These are phyloP conservation scores for Mesembrinibis cayennensis DNA, from an alignment of 2,113 vertebrate species.

Conservation along the genomic window DNA sequence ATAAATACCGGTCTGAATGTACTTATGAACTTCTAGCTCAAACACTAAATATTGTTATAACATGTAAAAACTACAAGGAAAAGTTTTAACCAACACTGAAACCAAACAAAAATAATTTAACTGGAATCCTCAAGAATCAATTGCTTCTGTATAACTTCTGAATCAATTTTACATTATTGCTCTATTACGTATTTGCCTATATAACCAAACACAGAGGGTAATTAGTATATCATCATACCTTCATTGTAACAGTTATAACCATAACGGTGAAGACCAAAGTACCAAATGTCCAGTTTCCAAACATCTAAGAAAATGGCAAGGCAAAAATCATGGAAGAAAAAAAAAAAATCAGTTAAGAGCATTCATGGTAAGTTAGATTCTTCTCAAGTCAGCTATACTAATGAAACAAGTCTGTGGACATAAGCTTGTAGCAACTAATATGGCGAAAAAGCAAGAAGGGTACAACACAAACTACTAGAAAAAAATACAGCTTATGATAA, in stretches of 20 bases:
- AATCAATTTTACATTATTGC: neutral
- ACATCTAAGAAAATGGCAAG: conserved; percentile 82
- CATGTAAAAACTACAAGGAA: neutral
- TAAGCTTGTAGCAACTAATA: neutral
- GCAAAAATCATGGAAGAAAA: neutral
- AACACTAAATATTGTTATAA: neutral
- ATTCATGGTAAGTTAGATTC: neutral
- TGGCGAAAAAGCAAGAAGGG: neutral
- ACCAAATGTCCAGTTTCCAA: conserved; percentile 98
- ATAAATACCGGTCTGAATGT: neutral
- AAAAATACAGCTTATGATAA: neutral
- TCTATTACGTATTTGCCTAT: neutral
- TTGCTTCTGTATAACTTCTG: neutral
- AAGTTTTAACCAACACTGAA: neutral
- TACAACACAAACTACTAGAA: neutral
- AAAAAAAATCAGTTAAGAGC: neutral
- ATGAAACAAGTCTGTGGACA: neutral
- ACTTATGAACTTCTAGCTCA: neutral
- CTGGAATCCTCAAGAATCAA: neutral
- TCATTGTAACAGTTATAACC: conserved; percentile 96
- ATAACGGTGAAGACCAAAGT: conserved; percentile 97
- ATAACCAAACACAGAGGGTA: neutral
- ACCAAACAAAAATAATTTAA: neutral
- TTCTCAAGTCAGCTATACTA: neutral
- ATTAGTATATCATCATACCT: conserved; percentile 75